Percentiles rank a stretch among this genome's conserved stretches.
These are phyloP conservation scores for Megalurothrips usitatus DNA, from an alignment of 2,888 invertebrate genomes.

Conservation along the genomic window DNA sequence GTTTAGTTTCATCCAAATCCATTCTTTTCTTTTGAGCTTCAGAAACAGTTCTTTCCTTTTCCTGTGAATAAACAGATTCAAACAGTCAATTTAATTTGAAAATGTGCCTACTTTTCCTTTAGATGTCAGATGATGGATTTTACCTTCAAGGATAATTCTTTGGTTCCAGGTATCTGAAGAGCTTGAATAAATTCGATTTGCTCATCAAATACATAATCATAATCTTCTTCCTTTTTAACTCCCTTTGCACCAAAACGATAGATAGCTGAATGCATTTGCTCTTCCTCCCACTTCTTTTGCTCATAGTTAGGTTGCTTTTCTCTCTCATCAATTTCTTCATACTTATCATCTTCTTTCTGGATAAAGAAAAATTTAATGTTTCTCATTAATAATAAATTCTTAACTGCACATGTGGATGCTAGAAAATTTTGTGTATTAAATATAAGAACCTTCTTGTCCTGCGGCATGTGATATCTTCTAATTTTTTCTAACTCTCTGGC, in stretches of 20 bases:
- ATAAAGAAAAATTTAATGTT: conserved; percentile 37
- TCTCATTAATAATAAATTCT: not conserved
- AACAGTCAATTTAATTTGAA: conserved; percentile 1
- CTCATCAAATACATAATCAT: conserved; percentile 90
- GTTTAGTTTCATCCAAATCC: conserved; percentile 86
- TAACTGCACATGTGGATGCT: not conserved
- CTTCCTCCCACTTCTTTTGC: conserved; percentile 95
- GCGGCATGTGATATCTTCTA: conserved; percentile 92
- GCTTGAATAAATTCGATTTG: conserved; percentile 97
- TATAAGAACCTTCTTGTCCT: conserved; percentile 51
- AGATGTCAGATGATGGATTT: not conserved
- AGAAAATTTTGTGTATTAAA: not conserved
- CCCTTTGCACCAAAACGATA: conserved; percentile 80
- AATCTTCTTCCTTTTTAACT: conserved; percentile 71
- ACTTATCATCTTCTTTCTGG: conserved; percentile 53
- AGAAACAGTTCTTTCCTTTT: conserved; percentile 57
- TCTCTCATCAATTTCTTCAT: conserved; percentile 78
- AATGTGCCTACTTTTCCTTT: not conserved
- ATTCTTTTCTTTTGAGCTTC: conserved; percentile 67
- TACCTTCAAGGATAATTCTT: conserved; percentile 44
- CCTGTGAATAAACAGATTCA: conserved; percentile 34
- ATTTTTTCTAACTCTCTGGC: conserved; percentile 90
- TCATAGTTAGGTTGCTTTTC: conserved; percentile 80
- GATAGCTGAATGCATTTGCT: conserved; percentile 88
- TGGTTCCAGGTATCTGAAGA: conserved; percentile 69